Evolutionary conservation across 2,113 vertebrate genomes (phyloP).

Genomic region (Piaya cayana): DNA sequence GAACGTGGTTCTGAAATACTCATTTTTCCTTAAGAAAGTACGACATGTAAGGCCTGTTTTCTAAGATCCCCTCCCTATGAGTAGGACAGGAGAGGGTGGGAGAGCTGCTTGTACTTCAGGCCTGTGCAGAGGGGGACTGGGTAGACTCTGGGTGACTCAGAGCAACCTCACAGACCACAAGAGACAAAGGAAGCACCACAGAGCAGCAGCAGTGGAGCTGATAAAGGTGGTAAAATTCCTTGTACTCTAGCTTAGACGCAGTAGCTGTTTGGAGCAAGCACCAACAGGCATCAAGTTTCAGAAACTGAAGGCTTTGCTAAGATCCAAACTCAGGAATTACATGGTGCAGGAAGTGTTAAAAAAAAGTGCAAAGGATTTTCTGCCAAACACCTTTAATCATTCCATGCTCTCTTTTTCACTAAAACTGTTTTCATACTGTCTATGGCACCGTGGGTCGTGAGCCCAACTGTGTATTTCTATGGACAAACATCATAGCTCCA

Average conservation of each 20-base stretch:
- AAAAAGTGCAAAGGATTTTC: slow-evolving; percentile 19
- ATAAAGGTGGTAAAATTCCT: background rate
- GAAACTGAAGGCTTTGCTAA: background rate
- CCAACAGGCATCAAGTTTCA: background rate
- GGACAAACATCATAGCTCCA: slow-evolving; percentile 26
- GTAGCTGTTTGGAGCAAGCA: background rate
- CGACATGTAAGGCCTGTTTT: background rate
- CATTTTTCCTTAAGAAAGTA: background rate
- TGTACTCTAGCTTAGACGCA: background rate
- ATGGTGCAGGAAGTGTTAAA: slow-evolving; percentile 4
- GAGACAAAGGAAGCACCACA: background rate
- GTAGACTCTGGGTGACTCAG: background rate
- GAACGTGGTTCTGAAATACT: background rate
- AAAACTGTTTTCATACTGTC: background rate
- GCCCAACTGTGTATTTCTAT: background rate
- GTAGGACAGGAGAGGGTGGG: background rate
- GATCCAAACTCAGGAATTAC: background rate
- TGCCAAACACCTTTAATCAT: slow-evolving; percentile 39
- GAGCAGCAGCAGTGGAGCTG: background rate
- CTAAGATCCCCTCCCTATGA: rapidly evolving
- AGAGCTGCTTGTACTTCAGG: background rate
- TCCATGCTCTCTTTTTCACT: background rate
- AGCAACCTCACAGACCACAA: background rate
- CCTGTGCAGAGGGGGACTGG: too few species aligned
- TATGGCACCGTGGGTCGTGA: background rate